Evolutionary conservation across 1,140 invertebrate genomes (phyloP).

Genomic region (Monochamus saltuarius): DNA sequence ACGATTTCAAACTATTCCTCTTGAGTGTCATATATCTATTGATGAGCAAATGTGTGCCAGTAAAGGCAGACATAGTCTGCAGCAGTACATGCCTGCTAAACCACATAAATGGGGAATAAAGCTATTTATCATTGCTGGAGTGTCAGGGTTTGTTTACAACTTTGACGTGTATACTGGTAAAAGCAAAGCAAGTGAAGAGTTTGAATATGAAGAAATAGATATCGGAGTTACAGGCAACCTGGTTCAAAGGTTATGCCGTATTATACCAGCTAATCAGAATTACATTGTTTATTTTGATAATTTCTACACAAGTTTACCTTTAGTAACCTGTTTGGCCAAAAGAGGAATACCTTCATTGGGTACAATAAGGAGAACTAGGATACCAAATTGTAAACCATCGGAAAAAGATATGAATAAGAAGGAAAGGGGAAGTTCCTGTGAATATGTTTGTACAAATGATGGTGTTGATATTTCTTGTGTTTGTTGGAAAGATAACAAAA

Average conservation of each 20-base stretch:
- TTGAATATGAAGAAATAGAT: conserved; percentile 16
- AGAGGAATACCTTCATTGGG: conserved; percentile 30
- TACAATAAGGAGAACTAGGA: conserved; percentile 27
- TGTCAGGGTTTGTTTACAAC: conserved; percentile 29
- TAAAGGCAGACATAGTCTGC: conserved; percentile 23
- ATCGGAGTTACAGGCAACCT: conserved; percentile 20
- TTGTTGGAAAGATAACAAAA: conserved; percentile 15
- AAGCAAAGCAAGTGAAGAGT: conserved; percentile 4
- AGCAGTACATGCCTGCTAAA: conserved; percentile 42
- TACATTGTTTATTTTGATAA: conserved; percentile 22
- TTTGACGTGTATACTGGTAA: conserved; percentile 29
- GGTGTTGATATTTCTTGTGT: conserved; percentile 22
- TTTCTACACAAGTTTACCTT: conserved; percentile 17
- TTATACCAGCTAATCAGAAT: conserved; percentile 21
- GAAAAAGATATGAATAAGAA: conserved; percentile 27
- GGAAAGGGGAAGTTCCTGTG: conserved; percentile 10
- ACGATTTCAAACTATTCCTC: conserved; percentile 20
- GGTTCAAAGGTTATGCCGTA: conserved; percentile 19
- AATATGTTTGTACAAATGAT: conserved; percentile 51
- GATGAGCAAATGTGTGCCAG: conserved; percentile 35
- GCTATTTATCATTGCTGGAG: conserved; percentile 32
- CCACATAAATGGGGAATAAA: conserved; percentile 52
- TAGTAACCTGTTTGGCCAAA: conserved; percentile 29
- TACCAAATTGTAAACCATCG: conserved; percentile 25
- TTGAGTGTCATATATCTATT: conserved; percentile 23